phyloP scores from a whole-genome alignment of 1,140 invertebrate species.

The Metaphire vulgaris region DNA sequence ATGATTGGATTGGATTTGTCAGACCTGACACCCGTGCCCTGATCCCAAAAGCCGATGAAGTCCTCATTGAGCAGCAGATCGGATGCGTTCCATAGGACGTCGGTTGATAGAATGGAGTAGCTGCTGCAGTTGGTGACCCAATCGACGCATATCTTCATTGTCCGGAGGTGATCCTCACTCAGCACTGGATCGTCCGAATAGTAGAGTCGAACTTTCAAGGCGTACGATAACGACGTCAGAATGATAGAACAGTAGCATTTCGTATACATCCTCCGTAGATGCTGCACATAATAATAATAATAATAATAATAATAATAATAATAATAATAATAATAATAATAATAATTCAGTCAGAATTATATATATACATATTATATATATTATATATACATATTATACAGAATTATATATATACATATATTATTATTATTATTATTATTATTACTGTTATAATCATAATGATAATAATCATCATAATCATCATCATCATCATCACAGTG shows the following conservation, averaged over 20 bases:
- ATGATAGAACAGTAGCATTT: neutral
- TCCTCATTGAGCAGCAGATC: too few relatives aligned
- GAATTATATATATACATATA: neutral
- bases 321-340: neutral
- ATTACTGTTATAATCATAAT: constrained; percentile 1
- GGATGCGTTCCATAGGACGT: too few relatives aligned
- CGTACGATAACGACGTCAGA: neutral
- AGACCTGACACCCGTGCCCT: too few relatives aligned
- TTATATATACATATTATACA: neutral
- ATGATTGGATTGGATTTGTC: too few relatives aligned
- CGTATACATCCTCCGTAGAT: neutral
- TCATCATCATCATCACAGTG: too few relatives aligned
- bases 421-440: constrained; percentile 15
- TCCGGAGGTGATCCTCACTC: neutral
- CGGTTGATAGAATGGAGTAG: neutral
- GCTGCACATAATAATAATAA: neutral
- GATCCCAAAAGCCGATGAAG: too few relatives aligned
- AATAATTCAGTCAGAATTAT: neutral
- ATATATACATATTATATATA: neutral
- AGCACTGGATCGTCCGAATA: neutral
- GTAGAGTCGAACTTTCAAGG: neutral
- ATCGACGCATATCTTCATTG: neutral
- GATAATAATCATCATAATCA: constrained; percentile 7
- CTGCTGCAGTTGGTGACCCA: neutral
- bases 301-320: constrained; percentile 1